Evolutionary conservation across 1,140 invertebrate species (phyloP), one percentile per base, ranked within the genome.

Genomic region (Philaenus spumarius): DNA sequence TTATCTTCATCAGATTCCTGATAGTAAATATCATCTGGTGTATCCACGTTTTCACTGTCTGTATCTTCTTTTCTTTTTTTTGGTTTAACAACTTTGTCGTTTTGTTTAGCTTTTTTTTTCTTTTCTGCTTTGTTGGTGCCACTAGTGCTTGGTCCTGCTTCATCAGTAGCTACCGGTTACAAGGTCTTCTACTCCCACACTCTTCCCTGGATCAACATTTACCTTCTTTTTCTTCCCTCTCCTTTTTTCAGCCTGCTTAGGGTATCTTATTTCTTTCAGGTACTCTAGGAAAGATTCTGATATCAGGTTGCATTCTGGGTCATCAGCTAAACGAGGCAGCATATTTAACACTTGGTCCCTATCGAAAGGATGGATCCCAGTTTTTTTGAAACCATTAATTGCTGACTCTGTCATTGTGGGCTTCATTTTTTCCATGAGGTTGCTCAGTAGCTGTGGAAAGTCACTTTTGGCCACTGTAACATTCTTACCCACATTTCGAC

Each of bases 361-460:
- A 37, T 64, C 42, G n/a, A n/a, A n/a, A n/a, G n/a, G n/a, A n/a
- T n/a, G n/a, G n/a, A n/a, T n/a, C n/a, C n/a, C n/a, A n/a, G n/a
- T n/a, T n/a, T n/a, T n/a, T n/a, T n/a, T n/a, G n/a, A n/a, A n/a
- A n/a, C n/a, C n/a, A n/a, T n/a, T n/a, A n/a, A n/a, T n/a, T 11
- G 62, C 4, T 51, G 56, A 55, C 12, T 53, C 26, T 22, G 6
- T 15, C 37, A 30, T 20, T 43, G 58, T 60, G 39, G 51, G 52
- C 17, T 26, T 15, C 12, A 62, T 17, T 46, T 23, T 59, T 19
- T 19, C 19, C 20, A 62, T 37, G 6, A 58, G 26, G 26, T 51
- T 19, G 53, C 62, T 64, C 20, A 64, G 34, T 15, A 64, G 34
- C 14, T 4, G 43, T 23, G 63, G 63, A 58, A 64, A 64, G 11